A percentile compares a stretch with the other conserved stretches of the same genome.
Evolutionary conservation across 2,797 vertebrate genomes (phyloP).

Genomic region (Paratrypauchen microcephalus): DNA sequence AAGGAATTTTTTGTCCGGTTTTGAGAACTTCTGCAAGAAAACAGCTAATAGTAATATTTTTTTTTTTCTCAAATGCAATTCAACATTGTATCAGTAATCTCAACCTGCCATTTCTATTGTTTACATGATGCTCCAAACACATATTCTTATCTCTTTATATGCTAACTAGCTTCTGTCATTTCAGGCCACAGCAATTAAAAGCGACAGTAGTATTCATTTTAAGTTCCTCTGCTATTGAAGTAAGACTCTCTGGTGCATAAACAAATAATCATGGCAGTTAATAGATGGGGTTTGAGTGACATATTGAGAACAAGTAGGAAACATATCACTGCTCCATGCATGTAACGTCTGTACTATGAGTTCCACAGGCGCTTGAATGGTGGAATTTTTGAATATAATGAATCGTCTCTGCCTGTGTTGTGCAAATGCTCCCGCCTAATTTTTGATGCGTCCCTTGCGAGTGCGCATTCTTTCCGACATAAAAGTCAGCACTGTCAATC

Average conservation of each 20-base stretch:
- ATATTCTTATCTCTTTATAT: not conserved
- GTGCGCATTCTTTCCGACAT: conserved; percentile 8
- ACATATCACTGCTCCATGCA: not conserved
- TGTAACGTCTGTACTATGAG: conserved; percentile 1
- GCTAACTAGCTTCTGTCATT: not conserved
- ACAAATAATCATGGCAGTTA: conserved; percentile 13
- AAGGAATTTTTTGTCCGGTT: not conserved
- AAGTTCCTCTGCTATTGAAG: not conserved
- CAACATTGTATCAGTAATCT: not conserved
- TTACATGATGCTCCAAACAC: not conserved
- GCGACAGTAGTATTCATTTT: not conserved
- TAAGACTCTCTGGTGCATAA: conserved; percentile 2
- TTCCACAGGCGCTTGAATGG: not conserved
- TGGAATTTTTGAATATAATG: conserved; percentile 1
- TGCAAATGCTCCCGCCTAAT: not conserved
- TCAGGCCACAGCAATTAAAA: conserved; percentile 6
- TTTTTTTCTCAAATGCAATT: not conserved
- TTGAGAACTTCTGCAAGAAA: not conserved
- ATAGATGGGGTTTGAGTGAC: conserved; percentile 6
- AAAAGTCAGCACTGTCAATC: conserved; percentile 27
- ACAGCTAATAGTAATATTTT: not conserved
- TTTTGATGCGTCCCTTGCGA: conserved; percentile 1
- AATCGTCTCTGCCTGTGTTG: conserved; percentile 1
- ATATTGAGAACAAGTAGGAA: conserved; percentile 13
- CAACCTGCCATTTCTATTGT: not conserved